Base-by-base conservation (phyloP, 2,888 invertebrate genomes). In the Dryomyza anilis region DNA sequence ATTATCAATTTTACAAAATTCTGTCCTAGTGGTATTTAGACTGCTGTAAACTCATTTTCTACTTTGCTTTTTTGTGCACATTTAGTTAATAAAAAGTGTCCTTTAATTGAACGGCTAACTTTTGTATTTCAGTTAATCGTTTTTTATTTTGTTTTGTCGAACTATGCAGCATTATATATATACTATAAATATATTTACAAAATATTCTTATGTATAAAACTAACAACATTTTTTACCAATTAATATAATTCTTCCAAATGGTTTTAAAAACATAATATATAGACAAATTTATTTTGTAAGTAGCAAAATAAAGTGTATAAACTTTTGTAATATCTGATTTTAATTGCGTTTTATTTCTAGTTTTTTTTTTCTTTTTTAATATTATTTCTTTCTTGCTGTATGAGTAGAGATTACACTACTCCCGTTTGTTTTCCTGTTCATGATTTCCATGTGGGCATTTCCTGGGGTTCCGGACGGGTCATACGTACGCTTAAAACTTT, bases 221-320 rank as follows among this genome's bases (percentile, higher is more conserved):
- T 14, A 55, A 23, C 21, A 36, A 36, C 23, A 36, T 12, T 46
- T 19, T 46, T 21, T 46, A 21, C 46, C 19, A 46, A 21, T 16
- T 14, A 25, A 23, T 12, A 48, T 29, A 33, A 60, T n/a, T 29
- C 43, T 53, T 52, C 39, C 29, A 45, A 61, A 52, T 29, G 29
- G 27, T 43, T 53, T 39, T 16, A 21, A 52, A 61, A 43, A 30
- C 23, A 60, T 33, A 36, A 36, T 16, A 14, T 21, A 33, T 46
- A 29, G 29, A n/a, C n/a, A 25, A 61, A 61, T 53, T 25, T 61
- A 61, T 19, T 61, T 12, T 53, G 21, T 61, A 61, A 61, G 43
- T 48, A 59, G 59, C 43, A 33, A 59, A 29, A 16, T 7, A 33
- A 56, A 23, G 23, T 12, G n/a, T 25, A 50, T 5, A 50, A 50